Evolutionary conservation across 2,113 vertebrate genomes (phyloP).

Genomic region (Calonectris borealis): DNA sequence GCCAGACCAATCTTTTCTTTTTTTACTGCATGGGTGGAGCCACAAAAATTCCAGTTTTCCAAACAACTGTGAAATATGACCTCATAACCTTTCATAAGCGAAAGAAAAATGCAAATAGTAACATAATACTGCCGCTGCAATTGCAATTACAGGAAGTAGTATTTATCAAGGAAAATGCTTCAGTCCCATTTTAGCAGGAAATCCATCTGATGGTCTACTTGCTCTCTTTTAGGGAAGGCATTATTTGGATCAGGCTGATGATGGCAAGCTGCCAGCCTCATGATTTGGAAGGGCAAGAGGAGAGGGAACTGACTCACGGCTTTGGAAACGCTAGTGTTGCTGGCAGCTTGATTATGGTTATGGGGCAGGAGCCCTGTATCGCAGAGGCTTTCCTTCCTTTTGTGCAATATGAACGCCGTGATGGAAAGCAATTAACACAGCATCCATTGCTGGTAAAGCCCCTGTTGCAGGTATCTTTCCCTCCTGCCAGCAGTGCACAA

Average conservation of each 20-base stretch:
- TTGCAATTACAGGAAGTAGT: not conserved
- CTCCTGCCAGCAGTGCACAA: not conserved
- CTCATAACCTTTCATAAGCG: not conserved
- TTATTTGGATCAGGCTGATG: not conserved
- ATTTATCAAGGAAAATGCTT: not conserved
- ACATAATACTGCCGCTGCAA: not conserved
- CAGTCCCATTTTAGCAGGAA: not conserved
- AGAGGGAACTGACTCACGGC: not conserved
- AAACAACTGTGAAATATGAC: not conserved
- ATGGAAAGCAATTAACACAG: not conserved
- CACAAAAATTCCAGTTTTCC: not conserved
- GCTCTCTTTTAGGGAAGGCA: not conserved
- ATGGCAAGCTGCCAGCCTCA: not conserved
- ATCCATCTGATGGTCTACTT: not conserved
- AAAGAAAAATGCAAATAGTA: not conserved
- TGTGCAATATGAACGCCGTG: rapidly evolving
- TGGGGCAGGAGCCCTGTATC: not conserved
- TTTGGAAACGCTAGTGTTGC: not conserved
- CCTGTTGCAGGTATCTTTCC: too few species aligned
- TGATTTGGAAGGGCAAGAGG: not conserved
- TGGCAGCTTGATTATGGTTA: not conserved
- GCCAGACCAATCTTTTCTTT: not conserved
- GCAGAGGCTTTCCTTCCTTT: not conserved
- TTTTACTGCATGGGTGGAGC: not conserved
- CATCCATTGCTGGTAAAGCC: not conserved